Conservation (phyloP, 2,888 invertebrate species). For the Pinctada fucata region DNA sequence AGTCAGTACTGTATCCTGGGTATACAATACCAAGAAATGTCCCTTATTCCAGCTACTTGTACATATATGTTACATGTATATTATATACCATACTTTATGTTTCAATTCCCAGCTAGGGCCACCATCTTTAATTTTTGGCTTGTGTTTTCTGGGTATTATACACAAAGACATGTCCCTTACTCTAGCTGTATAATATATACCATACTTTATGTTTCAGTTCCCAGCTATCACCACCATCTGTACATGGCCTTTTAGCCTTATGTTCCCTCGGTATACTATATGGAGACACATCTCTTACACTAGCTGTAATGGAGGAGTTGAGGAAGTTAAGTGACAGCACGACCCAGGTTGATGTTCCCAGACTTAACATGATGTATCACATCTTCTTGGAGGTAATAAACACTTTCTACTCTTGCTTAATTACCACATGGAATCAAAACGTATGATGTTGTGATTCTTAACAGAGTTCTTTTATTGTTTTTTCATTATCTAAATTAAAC, state of each 20-base stretch:
- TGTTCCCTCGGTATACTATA: conserved; percentile 88
- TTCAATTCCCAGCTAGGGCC: conserved; percentile 77
- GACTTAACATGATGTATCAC: conserved; percentile 21
- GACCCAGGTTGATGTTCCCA: conserved; percentile 33
- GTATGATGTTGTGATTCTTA: background rate
- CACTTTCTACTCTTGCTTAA: background rate
- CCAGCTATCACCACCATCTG: conserved; percentile 81
- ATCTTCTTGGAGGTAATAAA: conserved; percentile 29
- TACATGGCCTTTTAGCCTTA: conserved; percentile 87
- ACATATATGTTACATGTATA: too few relatives aligned
- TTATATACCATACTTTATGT: too few relatives aligned
- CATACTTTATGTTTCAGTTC: conserved; percentile 54
- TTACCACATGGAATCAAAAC: too few relatives aligned
- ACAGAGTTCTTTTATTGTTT: background rate
- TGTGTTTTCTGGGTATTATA: conserved; percentile 64
- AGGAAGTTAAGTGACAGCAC: conserved; percentile 48
- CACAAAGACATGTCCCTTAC: too few relatives aligned
- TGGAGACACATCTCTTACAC: conserved; percentile 84
- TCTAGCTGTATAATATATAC: too few relatives aligned
- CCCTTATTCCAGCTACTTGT: too few relatives aligned
- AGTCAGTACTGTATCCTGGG: too few relatives aligned
- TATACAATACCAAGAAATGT: too few relatives aligned
- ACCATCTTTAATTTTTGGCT: conserved; percentile 85
- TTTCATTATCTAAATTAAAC: background rate
- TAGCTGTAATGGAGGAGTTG: conserved; percentile 86